These are phyloP conservation scores for Rhinophrynus dorsalis DNA, from an alignment of 2,797 vertebrate genomes.

Conservation along the genomic window DNA sequence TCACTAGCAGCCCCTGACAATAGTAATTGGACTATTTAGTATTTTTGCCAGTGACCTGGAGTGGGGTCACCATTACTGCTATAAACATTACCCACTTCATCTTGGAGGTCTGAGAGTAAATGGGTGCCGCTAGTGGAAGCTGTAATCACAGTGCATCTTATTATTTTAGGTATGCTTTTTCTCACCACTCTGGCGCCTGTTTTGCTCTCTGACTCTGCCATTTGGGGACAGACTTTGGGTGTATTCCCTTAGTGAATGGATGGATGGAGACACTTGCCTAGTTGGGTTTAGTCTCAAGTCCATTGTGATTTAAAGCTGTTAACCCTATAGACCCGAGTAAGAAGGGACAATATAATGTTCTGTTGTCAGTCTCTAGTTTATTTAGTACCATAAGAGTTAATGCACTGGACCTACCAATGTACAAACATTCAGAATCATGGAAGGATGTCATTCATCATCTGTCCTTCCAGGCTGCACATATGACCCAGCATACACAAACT, in stretches of 20 bases:
- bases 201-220: constrained; percentile 14
- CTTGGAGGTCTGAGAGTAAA: not conserved
- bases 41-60: not conserved
- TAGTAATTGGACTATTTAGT: not conserved
- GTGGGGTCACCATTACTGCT: not conserved
- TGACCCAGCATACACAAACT: constrained; percentile 20
- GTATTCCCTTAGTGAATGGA: constrained; percentile 3
- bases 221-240: constrained; percentile 9
- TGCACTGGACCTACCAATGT: constrained; percentile 19
- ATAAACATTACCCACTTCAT: not conserved
- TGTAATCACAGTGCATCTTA: not conserved
- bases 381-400: constrained; percentile 26
- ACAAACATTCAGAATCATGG: constrained; percentile 41
- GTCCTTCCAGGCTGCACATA: constrained; percentile 43
- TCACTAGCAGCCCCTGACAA: not conserved
- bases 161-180: constrained; percentile 12
- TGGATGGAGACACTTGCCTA: constrained; percentile 5
- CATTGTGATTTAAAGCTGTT: constrained; percentile 13
- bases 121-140: not conserved
- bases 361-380: not conserved
- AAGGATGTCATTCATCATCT: constrained; percentile 48
- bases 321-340: constrained; percentile 8
- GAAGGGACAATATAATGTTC: not conserved
- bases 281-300: constrained; percentile 23
- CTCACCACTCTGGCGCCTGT: constrained; percentile 22